phyloP scores from a whole-genome alignment of 1,140 invertebrate genomes.

The Brachionus rubens region DNA sequence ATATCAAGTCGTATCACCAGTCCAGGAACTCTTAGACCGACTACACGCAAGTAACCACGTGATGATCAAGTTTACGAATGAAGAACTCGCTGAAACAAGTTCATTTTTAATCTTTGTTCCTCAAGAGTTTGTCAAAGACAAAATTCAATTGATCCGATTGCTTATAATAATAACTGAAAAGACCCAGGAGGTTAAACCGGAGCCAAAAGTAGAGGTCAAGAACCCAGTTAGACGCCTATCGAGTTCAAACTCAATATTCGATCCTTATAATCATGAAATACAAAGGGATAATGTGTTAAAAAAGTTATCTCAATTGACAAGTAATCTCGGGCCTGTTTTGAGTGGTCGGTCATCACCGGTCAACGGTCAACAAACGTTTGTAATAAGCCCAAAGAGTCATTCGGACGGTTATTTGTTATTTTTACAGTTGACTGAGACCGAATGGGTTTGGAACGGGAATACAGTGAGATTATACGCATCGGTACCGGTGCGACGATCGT shows the following conservation, averaged over 20 bases:
- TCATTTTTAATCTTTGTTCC: slow-evolving; percentile 44
- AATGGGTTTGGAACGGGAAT: background rate
- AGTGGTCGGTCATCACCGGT: background rate
- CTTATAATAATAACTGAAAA: slow-evolving; percentile 27
- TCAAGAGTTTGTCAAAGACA: slow-evolving; percentile 28
- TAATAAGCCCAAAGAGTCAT: background rate
- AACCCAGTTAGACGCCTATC: background rate
- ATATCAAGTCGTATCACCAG: background rate
- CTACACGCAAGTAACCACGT: background rate
- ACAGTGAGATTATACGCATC: slow-evolving; percentile 2
- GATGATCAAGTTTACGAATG: slow-evolving; percentile 18
- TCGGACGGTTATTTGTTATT: background rate
- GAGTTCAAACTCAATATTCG: slow-evolving; percentile 17
- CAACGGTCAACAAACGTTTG: background rate
- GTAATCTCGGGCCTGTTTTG: background rate
- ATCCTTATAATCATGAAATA: background rate
- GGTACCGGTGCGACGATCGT: background rate
- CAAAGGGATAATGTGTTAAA: background rate
- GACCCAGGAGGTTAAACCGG: too few species aligned
- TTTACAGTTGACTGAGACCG: background rate
- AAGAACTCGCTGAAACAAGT: background rate
- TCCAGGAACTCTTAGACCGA: background rate
- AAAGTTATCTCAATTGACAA: background rate
- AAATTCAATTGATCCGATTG: slow-evolving; percentile 16
- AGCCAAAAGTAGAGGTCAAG: too few species aligned